A percentile compares a stretch with the other conserved stretches of the same genome.
Conservation (phyloP, 2,113 vertebrate genomes). For the Trichomycterus rosablanca region DNA sequence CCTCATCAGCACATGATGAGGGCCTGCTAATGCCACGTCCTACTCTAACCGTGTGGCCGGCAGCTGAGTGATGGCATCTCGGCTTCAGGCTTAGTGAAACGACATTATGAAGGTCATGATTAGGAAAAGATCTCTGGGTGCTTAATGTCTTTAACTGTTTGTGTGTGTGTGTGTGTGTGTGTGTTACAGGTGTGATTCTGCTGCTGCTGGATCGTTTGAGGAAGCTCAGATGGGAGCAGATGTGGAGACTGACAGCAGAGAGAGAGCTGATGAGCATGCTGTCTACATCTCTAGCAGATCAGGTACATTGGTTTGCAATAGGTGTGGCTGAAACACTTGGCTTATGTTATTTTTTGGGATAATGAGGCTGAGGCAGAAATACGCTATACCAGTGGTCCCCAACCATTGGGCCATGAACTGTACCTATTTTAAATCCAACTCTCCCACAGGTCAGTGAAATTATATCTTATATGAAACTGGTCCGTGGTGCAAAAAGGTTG, state of each 20-base stretch:
- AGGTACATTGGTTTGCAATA: too few relatives aligned
- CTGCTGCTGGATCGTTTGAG: constrained; percentile 89
- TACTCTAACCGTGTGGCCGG: constrained; percentile 16
- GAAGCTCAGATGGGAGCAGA: constrained; percentile 98
- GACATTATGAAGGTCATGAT: constrained; percentile 30
- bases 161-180: constrained; percentile 1
- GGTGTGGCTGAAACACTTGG: too few relatives aligned
- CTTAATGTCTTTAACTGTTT: not conserved
- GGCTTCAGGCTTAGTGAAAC: constrained; percentile 7
- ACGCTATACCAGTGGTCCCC: too few relatives aligned
- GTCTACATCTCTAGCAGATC: constrained; percentile 93
- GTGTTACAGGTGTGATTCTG: constrained; percentile 84
- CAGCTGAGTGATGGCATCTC: constrained; percentile 20
- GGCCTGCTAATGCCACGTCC: constrained; percentile 26
- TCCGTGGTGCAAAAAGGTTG: too few relatives aligned
- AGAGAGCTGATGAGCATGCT: constrained; percentile 97
- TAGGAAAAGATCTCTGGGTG: constrained; percentile 7
- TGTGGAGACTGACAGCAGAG: constrained; percentile 96
- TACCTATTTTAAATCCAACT: too few relatives aligned
- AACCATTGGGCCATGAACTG: too few relatives aligned
- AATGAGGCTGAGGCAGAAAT: too few relatives aligned
- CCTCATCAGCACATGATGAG: constrained; percentile 24
- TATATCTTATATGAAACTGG: too few relatives aligned
- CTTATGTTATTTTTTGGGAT: too few relatives aligned
- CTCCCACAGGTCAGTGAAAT: too few relatives aligned